Evolutionary conservation across 2,797 vertebrate species (phyloP).

Genomic region (Buphagus erythrorhynchus): DNA sequence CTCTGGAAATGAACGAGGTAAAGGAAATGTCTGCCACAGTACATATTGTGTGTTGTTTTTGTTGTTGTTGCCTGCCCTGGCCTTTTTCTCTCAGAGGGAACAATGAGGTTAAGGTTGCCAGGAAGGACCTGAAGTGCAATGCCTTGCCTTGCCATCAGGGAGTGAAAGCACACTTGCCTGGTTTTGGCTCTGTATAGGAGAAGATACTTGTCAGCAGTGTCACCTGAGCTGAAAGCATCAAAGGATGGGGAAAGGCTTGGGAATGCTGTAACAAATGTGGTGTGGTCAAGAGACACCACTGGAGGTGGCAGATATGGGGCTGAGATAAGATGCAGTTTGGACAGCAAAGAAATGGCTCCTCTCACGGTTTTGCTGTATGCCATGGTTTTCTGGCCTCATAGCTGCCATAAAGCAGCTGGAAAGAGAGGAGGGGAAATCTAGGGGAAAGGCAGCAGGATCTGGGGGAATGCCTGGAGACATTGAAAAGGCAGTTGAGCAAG

Average conservation of each 20-base stretch:
- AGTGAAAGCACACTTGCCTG: neutral
- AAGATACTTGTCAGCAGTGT: neutral
- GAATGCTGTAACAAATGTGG: neutral
- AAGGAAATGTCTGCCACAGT: neutral
- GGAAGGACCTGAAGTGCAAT: neutral
- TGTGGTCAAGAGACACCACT: neutral
- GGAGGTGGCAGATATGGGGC: neutral
- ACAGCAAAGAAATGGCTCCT: neutral
- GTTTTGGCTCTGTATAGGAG: neutral
- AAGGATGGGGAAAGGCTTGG: neutral
- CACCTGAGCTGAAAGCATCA: neutral
- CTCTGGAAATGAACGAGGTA: constrained; percentile 89
- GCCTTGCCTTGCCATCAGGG: neutral
- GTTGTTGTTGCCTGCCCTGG: neutral
- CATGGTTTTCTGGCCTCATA: neutral
- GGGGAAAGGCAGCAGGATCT: neutral
- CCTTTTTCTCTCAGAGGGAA: neutral
- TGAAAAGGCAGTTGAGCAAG: neutral
- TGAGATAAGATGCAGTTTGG: neutral
- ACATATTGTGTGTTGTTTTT: rapidly evolving
- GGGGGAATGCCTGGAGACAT: neutral
- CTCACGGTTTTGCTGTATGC: neutral
- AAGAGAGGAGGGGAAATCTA: neutral
- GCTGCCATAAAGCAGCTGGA: neutral
- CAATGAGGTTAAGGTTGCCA: neutral